Percentiles rank a stretch among this genome's conserved stretches.
Conservation (phyloP, 2,797 vertebrate species). For the Dermochelys coriacea region DNA sequence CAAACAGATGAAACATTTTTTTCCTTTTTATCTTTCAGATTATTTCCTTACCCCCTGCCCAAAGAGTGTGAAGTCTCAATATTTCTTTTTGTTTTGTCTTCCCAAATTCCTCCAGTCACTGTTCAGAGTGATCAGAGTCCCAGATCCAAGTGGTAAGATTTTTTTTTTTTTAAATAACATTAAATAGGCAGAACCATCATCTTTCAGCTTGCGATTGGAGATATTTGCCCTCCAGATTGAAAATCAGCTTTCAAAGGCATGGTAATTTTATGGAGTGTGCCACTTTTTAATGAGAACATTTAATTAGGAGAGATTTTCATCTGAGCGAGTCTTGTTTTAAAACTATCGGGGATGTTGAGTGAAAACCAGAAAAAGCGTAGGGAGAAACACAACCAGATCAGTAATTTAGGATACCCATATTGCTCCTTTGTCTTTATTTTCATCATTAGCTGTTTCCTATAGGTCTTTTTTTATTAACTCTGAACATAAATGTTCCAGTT, state of each 20-base stretch:
- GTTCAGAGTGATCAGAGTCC: neutral
- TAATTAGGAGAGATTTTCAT: conserved; percentile 66
- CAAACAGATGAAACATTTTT: neutral
- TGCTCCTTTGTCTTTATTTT: conserved; percentile 50
- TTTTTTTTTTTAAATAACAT: neutral
- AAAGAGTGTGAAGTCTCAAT: neutral
- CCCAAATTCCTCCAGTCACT: neutral
- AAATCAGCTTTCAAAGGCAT: conserved; percentile 53
- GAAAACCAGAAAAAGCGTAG: conserved; percentile 59
- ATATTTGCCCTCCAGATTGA: conserved; percentile 65
- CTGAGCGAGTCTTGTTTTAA: conserved; percentile 63
- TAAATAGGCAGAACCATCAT: conserved; percentile 7
- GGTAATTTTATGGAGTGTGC: conserved; percentile 65
- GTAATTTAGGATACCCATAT: conserved; percentile 59
- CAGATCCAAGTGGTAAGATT: neutral
- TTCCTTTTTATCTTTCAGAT: neutral
- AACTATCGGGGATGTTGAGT: conserved; percentile 51
- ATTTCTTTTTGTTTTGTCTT: neutral
- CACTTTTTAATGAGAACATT: conserved; percentile 69
- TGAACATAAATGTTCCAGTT: conserved; percentile 32
- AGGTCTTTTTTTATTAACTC: conserved; percentile 62
- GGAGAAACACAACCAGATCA: conserved; percentile 15
- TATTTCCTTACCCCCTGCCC: neutral
- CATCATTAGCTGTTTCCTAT: conserved; percentile 60
- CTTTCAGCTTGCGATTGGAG: conserved; percentile 38